A percentile compares a stretch with the other conserved stretches of the same genome.
These are phyloP conservation scores for Fukomys damarensis DNA, from an alignment of 2,113 vertebrate species.

Conservation along the genomic window DNA sequence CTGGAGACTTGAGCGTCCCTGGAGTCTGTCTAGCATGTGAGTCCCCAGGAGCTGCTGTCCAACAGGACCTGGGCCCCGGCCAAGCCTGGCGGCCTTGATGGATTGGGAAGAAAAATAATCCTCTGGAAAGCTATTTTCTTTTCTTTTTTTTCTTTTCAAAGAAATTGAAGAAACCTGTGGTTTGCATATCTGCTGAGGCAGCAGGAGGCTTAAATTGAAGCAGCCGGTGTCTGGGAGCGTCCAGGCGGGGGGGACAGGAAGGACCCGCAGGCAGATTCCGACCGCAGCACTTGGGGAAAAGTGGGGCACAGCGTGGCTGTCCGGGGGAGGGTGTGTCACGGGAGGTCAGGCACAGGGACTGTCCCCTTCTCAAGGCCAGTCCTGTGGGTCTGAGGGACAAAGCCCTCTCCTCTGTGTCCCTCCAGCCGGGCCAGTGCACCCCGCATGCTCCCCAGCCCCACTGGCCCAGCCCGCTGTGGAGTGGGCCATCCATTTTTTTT, in stretches of 20 bases:
- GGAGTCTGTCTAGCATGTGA: accelerated
- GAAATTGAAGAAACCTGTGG: slow-evolving; percentile 70
- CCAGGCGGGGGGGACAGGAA: neutral
- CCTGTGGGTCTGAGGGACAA: neutral
- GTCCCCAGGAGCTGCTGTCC: accelerated
- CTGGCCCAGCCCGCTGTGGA: accelerated
- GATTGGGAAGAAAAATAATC: neutral
- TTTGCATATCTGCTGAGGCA: slow-evolving; percentile 63
- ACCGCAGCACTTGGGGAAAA: neutral
- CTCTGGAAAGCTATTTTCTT: neutral
- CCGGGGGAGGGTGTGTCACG: accelerated
- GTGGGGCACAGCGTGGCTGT: neutral
- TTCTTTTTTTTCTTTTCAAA: slow-evolving; percentile 21
- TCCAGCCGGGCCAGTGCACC: accelerated
- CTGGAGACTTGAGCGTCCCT: neutral
- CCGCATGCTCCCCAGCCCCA: accelerated
- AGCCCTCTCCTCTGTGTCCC: accelerated
- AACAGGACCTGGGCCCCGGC: neutral
- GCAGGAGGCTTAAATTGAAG: neutral
- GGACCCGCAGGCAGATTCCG: neutral
- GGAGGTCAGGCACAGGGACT: too few relatives aligned
- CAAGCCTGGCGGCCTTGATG: neutral
- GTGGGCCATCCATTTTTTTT: accelerated
- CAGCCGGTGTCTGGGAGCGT: neutral
- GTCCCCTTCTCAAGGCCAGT: accelerated